Percentiles rank a stretch among this genome's conserved stretches.
phyloP scores from a whole-genome alignment of 2,113 vertebrate species.

The Hippolais icterina region DNA sequence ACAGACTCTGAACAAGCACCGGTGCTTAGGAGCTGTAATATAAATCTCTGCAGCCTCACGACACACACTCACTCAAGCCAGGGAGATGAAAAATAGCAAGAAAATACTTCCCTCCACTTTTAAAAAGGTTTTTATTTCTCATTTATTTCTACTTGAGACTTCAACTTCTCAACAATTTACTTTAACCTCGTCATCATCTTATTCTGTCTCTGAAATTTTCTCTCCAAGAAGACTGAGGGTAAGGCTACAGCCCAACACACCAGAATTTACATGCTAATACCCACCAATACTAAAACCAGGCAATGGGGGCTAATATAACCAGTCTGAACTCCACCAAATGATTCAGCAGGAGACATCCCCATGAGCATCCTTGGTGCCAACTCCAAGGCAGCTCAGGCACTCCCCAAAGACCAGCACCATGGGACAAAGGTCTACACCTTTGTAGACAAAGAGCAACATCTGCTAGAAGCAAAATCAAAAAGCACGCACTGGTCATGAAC shows the following conservation, averaged over 20 bases:
- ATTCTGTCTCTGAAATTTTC: not conserved
- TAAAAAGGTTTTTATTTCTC: slow-evolving; percentile 57
- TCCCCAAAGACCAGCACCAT: accelerated
- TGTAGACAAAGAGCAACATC: not conserved
- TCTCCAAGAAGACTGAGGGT: not conserved
- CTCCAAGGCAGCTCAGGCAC: not conserved
- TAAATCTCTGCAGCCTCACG: slow-evolving; percentile 33
- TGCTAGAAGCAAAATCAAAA: not conserved
- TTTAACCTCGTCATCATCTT: slow-evolving; percentile 31
- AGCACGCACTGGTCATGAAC: accelerated
- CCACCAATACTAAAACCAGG: not conserved
- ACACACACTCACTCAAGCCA: slow-evolving; percentile 49
- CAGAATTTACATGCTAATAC: not conserved
- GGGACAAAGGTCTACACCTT: no score
- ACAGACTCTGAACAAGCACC: slow-evolving; percentile 12
- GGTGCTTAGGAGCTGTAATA: slow-evolving; percentile 33
- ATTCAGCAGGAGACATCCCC: not conserved
- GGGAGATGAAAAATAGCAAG: slow-evolving; percentile 61
- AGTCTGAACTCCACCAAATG: not conserved
- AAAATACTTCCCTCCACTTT: slow-evolving; percentile 47
- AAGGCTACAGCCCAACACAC: not conserved
- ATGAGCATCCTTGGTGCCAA: not conserved
- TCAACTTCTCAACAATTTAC: slow-evolving; percentile 30
- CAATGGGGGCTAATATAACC: not conserved
- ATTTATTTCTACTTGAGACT: slow-evolving; percentile 58